Percentiles rank a stretch among this genome's conserved stretches.
Conservation (phyloP, 2,113 vertebrate genomes). For the Eurypyga helias region DNA sequence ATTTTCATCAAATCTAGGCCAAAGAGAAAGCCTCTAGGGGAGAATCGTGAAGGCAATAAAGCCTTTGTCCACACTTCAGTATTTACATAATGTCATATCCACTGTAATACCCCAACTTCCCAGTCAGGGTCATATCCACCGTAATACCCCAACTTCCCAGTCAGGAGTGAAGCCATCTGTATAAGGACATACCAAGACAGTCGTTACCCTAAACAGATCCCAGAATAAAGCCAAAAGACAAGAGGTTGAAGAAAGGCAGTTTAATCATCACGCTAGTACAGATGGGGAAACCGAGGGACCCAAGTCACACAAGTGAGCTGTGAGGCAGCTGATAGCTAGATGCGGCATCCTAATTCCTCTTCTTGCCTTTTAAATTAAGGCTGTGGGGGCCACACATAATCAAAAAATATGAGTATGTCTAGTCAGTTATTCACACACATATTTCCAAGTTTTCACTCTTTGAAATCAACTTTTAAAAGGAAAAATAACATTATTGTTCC, state of each 20-base stretch:
- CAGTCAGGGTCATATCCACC: background rate
- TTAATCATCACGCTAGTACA: background rate
- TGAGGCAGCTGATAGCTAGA: background rate
- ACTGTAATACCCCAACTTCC: background rate
- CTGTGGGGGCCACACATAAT: background rate
- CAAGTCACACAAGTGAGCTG: background rate
- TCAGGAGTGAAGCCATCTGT: background rate
- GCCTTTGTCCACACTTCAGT: background rate
- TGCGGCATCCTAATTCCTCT: background rate
- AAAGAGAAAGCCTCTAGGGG: conserved; percentile 18
- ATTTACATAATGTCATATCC: conserved; percentile 1
- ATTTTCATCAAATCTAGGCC: background rate
- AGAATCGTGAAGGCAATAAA: conserved; percentile 5
- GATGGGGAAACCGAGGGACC: background rate
- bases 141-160: background rate
- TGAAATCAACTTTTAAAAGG: background rate
- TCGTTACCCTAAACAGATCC: background rate
- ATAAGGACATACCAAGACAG: background rate
- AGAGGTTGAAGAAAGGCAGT: background rate
- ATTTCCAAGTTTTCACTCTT: background rate
- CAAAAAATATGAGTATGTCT: background rate
- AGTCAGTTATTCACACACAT: background rate
- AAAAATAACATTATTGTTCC: background rate
- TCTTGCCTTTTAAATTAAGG: background rate
- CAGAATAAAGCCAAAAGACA: background rate